Percentiles rank a stretch among this genome's conserved stretches.
phyloP scores from a whole-genome alignment of 2,113 vertebrate genomes.

The Poicephalus gulielmi region DNA sequence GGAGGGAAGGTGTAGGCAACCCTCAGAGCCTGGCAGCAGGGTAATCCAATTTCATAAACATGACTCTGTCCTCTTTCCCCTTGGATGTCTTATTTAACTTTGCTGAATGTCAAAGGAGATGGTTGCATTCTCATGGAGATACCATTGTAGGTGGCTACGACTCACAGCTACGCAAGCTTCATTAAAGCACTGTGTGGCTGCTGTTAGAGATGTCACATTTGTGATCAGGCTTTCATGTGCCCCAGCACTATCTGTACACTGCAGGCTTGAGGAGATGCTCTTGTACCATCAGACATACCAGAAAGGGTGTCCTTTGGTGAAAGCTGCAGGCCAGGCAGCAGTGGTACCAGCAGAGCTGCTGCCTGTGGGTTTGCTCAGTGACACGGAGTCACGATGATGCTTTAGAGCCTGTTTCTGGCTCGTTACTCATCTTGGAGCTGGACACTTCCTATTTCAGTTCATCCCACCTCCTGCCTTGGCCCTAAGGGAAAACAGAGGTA shows the following conservation, averaged over 20 bases:
- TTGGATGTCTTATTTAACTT: not conserved
- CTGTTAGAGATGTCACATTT: not conserved
- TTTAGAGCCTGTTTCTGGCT: not conserved
- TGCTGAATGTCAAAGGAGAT: not conserved
- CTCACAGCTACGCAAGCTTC: not conserved
- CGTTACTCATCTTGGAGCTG: not conserved
- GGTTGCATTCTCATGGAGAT: not conserved
- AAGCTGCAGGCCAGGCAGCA: not conserved
- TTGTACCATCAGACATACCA: rapidly evolving
- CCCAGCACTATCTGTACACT: not conserved
- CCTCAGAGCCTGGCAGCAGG: not conserved
- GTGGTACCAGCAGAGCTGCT: not conserved
- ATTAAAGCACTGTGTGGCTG: not conserved
- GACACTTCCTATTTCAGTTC: not conserved
- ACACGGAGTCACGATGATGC: rapidly evolving
- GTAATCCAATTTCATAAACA: not conserved
- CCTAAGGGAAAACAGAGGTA: not conserved
- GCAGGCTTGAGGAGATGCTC: not conserved
- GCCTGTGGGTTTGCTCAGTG: not conserved
- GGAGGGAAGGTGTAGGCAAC: not conserved
- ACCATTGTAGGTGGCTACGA: not conserved
- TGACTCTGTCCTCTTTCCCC: not conserved
- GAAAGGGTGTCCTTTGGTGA: not conserved
- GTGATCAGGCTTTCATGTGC: not conserved
- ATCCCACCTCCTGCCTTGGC: rapidly evolving